Percentiles rank a stretch among this genome's conserved stretches.
Evolutionary conservation across 2,888 invertebrate species (phyloP).

Genomic region (Cosmia trapezina): DNA sequence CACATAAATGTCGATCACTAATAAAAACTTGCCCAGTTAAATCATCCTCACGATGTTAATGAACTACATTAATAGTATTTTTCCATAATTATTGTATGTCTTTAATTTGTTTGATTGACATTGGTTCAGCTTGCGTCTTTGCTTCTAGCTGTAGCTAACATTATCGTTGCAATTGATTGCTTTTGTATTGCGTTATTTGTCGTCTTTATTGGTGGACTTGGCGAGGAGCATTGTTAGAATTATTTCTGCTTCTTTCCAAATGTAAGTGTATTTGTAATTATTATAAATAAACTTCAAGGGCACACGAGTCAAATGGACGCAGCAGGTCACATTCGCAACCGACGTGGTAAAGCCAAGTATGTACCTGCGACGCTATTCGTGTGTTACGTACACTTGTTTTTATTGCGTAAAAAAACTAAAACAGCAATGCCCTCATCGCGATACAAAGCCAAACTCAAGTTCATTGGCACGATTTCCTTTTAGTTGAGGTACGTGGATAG

Average conservation of each 20-base stretch:
- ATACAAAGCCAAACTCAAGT: constrained; percentile 81
- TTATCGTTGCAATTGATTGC: constrained; percentile 10
- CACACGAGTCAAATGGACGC: constrained; percentile 64
- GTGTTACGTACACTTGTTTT: constrained; percentile 63
- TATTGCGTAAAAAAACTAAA: constrained; percentile 76
- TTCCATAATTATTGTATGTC: constrained; percentile 38
- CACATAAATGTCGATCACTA: background rate
- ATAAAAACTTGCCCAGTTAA: constrained; percentile 13
- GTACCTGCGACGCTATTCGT: constrained; percentile 38
- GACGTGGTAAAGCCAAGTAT: constrained; percentile 41
- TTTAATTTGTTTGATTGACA: constrained; percentile 20
- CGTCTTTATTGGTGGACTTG: constrained; percentile 38
- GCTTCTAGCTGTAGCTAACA: constrained; percentile 15
- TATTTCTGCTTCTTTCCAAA: constrained; percentile 55
- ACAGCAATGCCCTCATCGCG: constrained; percentile 74
- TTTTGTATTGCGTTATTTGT: constrained; percentile 28
- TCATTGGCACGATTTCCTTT: constrained; percentile 85
- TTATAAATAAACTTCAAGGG: constrained; percentile 64
- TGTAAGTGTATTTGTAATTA: constrained; percentile 50
- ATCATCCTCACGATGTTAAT: constrained; percentile 34
- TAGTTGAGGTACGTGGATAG: constrained; percentile 71
- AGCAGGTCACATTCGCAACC: constrained; percentile 54
- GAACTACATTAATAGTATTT: constrained; percentile 29
- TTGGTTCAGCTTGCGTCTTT: constrained; percentile 1
- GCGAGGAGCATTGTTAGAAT: constrained; percentile 49